Conservation (phyloP, 2,888 invertebrate species). For the Dendrolimus houi region DNA sequence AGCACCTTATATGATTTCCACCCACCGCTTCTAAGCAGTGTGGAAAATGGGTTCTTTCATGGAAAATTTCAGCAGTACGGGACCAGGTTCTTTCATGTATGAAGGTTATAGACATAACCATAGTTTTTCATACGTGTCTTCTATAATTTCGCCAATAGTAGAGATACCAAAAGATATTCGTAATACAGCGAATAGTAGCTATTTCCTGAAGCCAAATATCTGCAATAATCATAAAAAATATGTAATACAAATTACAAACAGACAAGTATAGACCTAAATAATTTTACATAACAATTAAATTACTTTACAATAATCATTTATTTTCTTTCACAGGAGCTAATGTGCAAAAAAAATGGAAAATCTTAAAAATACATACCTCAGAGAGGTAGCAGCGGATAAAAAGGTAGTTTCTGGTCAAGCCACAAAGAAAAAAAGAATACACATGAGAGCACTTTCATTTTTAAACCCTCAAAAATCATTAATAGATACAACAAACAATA, state of each 20-base stretch:
- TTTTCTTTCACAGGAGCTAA: constrained; percentile 3
- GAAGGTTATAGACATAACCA: too few species aligned
- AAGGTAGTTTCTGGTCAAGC: constrained; percentile 6
- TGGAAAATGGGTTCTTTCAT: too few species aligned
- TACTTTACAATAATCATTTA: not conserved
- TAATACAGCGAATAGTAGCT: constrained; percentile 6
- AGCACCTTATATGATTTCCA: too few species aligned
- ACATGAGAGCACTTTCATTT: constrained; percentile 6
- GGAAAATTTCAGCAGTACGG: too few species aligned
- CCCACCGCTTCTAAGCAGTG: too few species aligned
- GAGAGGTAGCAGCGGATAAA: constrained; percentile 3
- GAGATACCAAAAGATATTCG: constrained; percentile 6
- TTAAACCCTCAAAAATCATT: constrained; percentile 5
- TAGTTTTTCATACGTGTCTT: too few species aligned
- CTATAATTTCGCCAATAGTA: not conserved
- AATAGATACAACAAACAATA: constrained; percentile 5
- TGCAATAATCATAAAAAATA: constrained; percentile 4
- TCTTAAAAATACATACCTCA: not conserved
- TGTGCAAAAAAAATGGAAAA: constrained; percentile 2
- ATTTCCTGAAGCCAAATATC: constrained; percentile 8
- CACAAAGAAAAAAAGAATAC: constrained; percentile 4
- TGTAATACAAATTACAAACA: constrained; percentile 1
- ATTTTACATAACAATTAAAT: not conserved
- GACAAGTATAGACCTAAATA: not conserved
- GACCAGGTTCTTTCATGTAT: too few species aligned